phyloP scores from a whole-genome alignment of 2,888 invertebrate species.

The Tiliacea citrago region DNA sequence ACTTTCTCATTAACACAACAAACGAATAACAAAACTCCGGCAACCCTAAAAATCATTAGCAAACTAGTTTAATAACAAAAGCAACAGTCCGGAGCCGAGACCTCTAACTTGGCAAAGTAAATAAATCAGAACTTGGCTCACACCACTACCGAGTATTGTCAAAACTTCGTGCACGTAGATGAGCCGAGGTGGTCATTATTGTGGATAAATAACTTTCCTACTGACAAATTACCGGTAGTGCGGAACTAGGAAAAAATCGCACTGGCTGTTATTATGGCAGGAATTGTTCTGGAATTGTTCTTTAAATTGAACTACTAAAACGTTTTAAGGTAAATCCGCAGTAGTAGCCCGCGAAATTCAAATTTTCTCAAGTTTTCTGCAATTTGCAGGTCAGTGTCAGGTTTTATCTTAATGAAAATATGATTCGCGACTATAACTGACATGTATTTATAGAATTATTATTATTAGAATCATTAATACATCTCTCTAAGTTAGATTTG shows the following conservation, averaged over 20 bases:
- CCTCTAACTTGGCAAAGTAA: constrained; percentile 70
- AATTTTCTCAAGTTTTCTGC: too few relatives aligned
- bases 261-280: not conserved
- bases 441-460: too few relatives aligned
- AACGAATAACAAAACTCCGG: constrained; percentile 35
- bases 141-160: constrained; percentile 65
- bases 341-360: too few relatives aligned
- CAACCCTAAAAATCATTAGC: constrained; percentile 59
- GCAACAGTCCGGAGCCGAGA: constrained; percentile 49
- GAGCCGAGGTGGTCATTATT: constrained; percentile 83
- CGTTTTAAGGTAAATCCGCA: not conserved
- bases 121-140: constrained; percentile 82
- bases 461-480: too few relatives aligned
- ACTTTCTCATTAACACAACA: constrained; percentile 41
- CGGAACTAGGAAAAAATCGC: constrained; percentile 51
- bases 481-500: too few relatives aligned
- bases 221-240: constrained; percentile 75
- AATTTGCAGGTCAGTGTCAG: too few relatives aligned
- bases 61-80: constrained; percentile 63
- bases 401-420: too few relatives aligned
- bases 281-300: not conserved
- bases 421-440: too few relatives aligned
- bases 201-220: constrained; percentile 80
- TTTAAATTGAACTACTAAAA: too few relatives aligned
- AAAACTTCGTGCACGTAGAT: constrained; percentile 78